Conservation (phyloP, 2,888 invertebrate species). For the Odontomyia ornata region DNA sequence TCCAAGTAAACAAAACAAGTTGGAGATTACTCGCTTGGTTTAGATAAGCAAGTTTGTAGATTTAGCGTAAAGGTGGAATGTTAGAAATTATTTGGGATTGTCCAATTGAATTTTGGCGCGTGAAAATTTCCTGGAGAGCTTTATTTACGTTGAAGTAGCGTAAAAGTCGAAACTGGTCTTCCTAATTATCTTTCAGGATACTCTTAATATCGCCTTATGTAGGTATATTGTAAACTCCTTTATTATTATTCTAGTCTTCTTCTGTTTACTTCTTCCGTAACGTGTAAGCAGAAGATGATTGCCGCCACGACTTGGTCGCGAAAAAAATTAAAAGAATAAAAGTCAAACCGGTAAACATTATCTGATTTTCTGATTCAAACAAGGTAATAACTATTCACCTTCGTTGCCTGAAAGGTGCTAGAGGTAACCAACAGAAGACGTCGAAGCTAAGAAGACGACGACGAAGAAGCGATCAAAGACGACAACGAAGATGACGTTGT, state of each 20-base stretch:
- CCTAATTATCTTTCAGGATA: no score
- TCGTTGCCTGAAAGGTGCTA: conserved; percentile 3
- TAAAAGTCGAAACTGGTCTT: no score
- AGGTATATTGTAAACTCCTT: background rate
- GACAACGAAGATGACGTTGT: conserved; percentile 13
- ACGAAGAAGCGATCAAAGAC: background rate
- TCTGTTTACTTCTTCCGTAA: background rate
- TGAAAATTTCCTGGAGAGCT: no score
- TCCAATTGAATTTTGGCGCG: no score
- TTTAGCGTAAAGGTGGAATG: background rate
- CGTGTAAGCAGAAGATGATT: background rate
- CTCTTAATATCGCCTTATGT: background rate
- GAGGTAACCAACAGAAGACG: background rate
- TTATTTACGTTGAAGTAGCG: no score
- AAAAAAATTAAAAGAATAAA: background rate
- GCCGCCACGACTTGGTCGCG: background rate
- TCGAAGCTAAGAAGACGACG: background rate
- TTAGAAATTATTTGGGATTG: background rate
- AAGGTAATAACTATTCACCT: conserved; percentile 35
- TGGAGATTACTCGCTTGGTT: background rate
- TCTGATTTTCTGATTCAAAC: conserved; percentile 40
- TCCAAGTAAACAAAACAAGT: background rate
- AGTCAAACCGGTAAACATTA: conserved; percentile 37
- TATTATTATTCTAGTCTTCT: background rate
- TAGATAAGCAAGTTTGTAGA: background rate